phyloP scores from a whole-genome alignment of 2,797 vertebrate genomes.

The Numenius phaeopus region DNA sequence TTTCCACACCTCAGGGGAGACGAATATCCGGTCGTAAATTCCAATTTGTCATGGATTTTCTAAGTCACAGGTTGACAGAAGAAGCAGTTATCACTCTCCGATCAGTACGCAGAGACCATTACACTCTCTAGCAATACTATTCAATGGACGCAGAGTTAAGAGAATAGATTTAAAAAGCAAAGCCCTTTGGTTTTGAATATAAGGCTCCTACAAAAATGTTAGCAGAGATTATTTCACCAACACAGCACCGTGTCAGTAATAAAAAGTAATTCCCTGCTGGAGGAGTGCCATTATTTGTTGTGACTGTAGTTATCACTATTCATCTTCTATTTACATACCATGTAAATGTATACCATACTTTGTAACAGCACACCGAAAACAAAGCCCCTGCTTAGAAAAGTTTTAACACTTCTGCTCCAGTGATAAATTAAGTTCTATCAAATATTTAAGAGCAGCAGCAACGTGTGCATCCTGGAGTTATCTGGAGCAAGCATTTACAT shows the following conservation, averaged over 20 bases:
- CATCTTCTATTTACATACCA: conserved; percentile 33
- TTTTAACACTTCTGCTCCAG: neutral
- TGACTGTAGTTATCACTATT: conserved; percentile 32
- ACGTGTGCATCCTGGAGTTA: neutral
- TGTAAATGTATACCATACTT: conserved; percentile 7
- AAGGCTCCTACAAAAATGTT: neutral
- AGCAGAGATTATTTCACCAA: conserved; percentile 24
- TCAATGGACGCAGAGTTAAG: neutral
- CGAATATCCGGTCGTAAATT: neutral
- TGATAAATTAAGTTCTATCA: neutral
- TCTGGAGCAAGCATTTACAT: neutral
- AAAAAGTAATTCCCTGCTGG: conserved; percentile 24
- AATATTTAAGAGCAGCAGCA: neutral
- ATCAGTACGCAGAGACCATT: conserved; percentile 2
- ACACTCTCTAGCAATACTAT: neutral
- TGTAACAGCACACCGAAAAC: neutral
- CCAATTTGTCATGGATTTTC: conserved; percentile 25
- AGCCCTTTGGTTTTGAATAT: neutral
- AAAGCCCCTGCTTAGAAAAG: neutral
- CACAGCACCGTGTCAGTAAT: neutral
- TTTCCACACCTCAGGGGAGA: conserved; percentile 20
- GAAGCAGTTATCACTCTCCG: neutral
- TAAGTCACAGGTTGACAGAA: neutral
- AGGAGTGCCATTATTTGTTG: conserved; percentile 32
- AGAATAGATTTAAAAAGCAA: neutral